Base-by-base conservation (phyloP, 1,140 invertebrate genomes). In the Phenacoccus solenopsis region DNA sequence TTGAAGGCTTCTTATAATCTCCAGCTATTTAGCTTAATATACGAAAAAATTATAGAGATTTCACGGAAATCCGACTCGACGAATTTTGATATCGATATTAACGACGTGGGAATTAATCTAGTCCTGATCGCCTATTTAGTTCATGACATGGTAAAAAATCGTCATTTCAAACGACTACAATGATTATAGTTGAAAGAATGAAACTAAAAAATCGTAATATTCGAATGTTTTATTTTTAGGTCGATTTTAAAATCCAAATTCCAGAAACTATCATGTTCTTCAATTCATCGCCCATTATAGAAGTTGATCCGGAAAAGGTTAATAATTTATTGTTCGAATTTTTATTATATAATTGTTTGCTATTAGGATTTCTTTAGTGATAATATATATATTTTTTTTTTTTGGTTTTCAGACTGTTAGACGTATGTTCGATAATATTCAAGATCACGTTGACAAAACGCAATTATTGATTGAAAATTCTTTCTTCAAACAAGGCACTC, bases 241-340 rank as follows among this genome's bases (percentile, higher is more conserved):
- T 85, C 0, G 76, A 78, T 28, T 81, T 86, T 67, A 75, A 82
- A 68, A 77, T 84, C 28, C 77, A 82, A 49, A 80, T 87, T 69
- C 86, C 86, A 0, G 83, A 86, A 24, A 81, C 86, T 67, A 78
- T 85, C 10, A 81, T 87, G 28, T 80, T 84, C 68, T 76, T 87
- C 28, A 84, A 87, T 77, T 83, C 82, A 25, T 24, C 59, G 4
- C 10, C 59, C 20, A 10, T 64, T 24, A 3, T n/a, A 2, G 38
- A 9, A 49, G 38, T 49, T 9, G 38, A 49, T 49, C 38, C 38
- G 16, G 16, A 4, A n/a, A 4, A 3, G 38, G 38, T 49, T 49
- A 49, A 2, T 49, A 7, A 32, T 32, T 32, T 32, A n/a, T n/a
- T n/a, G n/a, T n/a, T n/a, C 13, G 30, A 13, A 13, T 32, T 32